These are phyloP conservation scores for Drosophila micromelanica DNA, from an alignment of 1,140 invertebrate species.

Conservation along the genomic window DNA sequence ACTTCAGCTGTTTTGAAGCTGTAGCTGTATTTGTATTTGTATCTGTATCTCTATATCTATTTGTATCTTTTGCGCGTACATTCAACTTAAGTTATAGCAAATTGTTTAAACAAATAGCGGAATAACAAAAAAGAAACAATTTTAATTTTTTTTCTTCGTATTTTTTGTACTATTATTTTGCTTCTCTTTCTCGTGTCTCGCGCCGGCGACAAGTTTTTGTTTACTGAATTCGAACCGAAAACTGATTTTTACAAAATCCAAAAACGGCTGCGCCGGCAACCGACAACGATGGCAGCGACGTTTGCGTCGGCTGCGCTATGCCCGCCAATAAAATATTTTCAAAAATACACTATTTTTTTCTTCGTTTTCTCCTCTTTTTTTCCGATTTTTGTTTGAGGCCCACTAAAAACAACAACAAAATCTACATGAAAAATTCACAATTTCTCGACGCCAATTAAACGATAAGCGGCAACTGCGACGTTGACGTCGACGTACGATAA, in stretches of 20 bases:
- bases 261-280: conserved; percentile 42
- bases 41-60: background rate
- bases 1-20: conserved; percentile 19
- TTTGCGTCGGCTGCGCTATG: conserved; percentile 19
- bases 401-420: conserved; percentile 33
- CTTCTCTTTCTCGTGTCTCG: conserved; percentile 69
- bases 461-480: conserved; percentile 37
- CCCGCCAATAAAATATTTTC: conserved; percentile 72
- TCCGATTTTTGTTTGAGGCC: conserved; percentile 40
- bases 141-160: background rate
- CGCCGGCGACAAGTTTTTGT: conserved; percentile 84
- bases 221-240: conserved; percentile 83
- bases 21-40: conserved; percentile 2
- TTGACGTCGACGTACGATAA: conserved; percentile 59
- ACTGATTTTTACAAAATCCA: conserved; percentile 77
- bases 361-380: conserved; percentile 33
- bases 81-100: conserved; percentile 69
- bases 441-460: conserved; percentile 38
- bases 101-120: conserved; percentile 76
- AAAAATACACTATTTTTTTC: conserved; percentile 67
- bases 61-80: conserved; percentile 42
- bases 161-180: conserved; percentile 32
- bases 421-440: conserved; percentile 35
- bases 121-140: conserved; percentile 28
- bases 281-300: conserved; percentile 36